phyloP scores from a whole-genome alignment of 2,888 invertebrate genomes.

The Cenopis cana region DNA sequence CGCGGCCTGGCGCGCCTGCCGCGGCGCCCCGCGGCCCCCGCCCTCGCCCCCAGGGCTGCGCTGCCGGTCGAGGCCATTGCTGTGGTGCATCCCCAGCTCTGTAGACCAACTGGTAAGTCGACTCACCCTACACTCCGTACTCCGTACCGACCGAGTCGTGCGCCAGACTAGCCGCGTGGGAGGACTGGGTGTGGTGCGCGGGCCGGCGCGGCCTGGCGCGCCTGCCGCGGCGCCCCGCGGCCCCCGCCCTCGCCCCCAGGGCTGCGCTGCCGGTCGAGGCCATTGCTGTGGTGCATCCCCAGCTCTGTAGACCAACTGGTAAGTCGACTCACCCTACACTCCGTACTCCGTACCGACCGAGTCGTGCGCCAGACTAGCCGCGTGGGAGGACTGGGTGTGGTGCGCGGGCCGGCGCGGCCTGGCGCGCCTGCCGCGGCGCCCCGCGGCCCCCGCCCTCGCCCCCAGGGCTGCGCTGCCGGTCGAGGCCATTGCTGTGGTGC shows the following conservation, averaged over 20 bases:
- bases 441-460: constrained; percentile 50
- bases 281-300: constrained; percentile 59
- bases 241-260: constrained; percentile 52
- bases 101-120: not conserved
- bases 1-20: constrained; percentile 65
- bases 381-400: constrained; percentile 74
- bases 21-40: constrained; percentile 54
- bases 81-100: constrained; percentile 55
- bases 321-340: constrained; percentile 23
- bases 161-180: constrained; percentile 66
- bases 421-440: constrained; percentile 61
- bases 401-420: constrained; percentile 68
- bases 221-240: constrained; percentile 56
- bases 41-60: constrained; percentile 54
- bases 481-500: constrained; percentile 59
- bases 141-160: constrained; percentile 54
- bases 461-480: constrained; percentile 52
- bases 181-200: constrained; percentile 73
- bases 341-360: constrained; percentile 48
- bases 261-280: constrained; percentile 51
- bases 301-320: not conserved
- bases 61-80: constrained; percentile 52
- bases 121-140: constrained; percentile 36
- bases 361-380: constrained; percentile 61
- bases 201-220: constrained; percentile 64